Evolutionary conservation across 2,888 invertebrate species (phyloP), one percentile per base, ranked within the genome.

Genomic region (Omphaloscelis lunosa): DNA sequence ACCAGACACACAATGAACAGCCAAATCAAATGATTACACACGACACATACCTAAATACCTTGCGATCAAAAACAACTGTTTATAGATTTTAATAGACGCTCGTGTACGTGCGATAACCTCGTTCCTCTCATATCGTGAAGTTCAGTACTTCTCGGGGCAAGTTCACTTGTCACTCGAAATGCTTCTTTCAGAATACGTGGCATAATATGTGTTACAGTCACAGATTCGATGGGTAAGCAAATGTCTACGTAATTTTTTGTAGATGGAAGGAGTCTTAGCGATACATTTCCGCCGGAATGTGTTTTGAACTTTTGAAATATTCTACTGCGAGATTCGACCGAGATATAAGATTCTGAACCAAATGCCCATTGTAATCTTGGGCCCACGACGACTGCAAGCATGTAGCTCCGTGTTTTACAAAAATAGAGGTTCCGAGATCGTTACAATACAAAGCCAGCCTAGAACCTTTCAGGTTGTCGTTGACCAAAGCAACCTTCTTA

Each of bases 41-140:
- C 56, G 56, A 72, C 72, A 68, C 63, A 68, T 17, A 61, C n/a
- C 15, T 59, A 59, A 27, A n/a, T 79, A 87, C 83, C 88, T 81
- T 80, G 56, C 61, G 29, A 77, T 83, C 80, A 82, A 81, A 70
- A 82, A 68, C 75, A 65, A 78, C 77, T 72, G 77, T 72, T 77
- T 83, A 82, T 86, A 82, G 78, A 82, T 87, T 86, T 84, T 65
- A 83, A 82, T 79, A 78, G 84, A 76, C 82, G 84, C 84, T 82
- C 85, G 82, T 86, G 86, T 76, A 75, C 59, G n/a, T 51, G 61
- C 61, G 89, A 83, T 87, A 88, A 86, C 84, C 87, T 78, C 69
- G 82, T 84, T 85, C 76, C 82, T 82, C 85, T 80, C 83, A 79
- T 86, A 88, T 88, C 88, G 53, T 80, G 67, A 83, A 80, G 88